These are phyloP conservation scores for Tapirus indicus DNA, from an alignment of 2,797 vertebrate genomes.

Conservation along the genomic window DNA sequence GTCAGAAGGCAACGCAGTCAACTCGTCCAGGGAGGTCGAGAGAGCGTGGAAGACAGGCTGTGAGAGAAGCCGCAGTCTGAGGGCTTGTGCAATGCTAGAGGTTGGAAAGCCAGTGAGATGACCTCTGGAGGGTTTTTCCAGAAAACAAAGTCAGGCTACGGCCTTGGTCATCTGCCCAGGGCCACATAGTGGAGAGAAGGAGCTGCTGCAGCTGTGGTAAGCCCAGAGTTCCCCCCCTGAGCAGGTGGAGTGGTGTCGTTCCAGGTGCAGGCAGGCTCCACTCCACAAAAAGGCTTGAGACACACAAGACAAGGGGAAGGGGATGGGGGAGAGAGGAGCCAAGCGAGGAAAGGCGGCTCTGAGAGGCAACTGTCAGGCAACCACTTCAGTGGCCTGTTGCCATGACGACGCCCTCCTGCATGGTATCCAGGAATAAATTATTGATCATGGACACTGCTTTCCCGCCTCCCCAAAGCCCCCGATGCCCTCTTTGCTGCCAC, in stretches of 20 bases:
- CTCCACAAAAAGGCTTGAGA: background rate
- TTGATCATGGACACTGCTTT: conserved; percentile 66
- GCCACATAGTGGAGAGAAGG: background rate
- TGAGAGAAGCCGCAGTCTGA: background rate
- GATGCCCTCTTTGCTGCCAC: background rate
- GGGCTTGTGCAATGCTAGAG: background rate
- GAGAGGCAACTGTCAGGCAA: conserved; percentile 52
- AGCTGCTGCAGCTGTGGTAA: background rate
- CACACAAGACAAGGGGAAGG: background rate
- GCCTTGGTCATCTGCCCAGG: background rate
- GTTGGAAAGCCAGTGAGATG: background rate
- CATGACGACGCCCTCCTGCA: conserved; percentile 69
- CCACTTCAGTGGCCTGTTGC: background rate
- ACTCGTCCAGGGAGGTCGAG: accelerated
- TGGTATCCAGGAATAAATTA: conserved; percentile 77
- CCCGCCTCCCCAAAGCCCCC: conserved; percentile 8
- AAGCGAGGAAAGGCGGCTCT: background rate
- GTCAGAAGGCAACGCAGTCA: no score
- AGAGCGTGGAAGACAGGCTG: accelerated
- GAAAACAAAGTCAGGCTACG: background rate
- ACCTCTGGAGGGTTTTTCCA: background rate
- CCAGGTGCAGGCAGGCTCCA: background rate
- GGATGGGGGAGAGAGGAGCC: background rate
- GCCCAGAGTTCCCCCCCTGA: background rate
- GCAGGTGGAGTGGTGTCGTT: background rate